Evolutionary conservation across 2,888 invertebrate species (phyloP), one percentile per base, ranked within the genome.

Genomic region (Prostheceraeus crozeri): DNA sequence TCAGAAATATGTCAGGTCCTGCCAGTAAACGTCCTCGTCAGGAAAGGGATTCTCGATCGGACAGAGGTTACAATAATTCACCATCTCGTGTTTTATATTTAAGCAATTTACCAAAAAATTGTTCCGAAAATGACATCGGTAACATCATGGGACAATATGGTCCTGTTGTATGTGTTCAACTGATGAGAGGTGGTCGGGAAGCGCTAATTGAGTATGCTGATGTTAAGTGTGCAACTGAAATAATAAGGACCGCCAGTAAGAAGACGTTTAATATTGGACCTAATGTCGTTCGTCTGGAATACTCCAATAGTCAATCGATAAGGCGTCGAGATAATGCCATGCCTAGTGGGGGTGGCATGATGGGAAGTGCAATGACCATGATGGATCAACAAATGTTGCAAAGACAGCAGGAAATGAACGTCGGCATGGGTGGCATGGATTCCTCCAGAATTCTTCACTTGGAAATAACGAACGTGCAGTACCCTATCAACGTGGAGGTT

Each of bases 401-500:
- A n/a, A n/a, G n/a, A n/a, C 19, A 48, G 14, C 33, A 10, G 10
- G 33, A 33, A 10, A 21, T 25, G 6, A 48, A 23, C 21, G 8
- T n/a, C 27, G 8, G 25, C 3, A 57, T 48, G 11, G 4, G 3
- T 11, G 21, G 16, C 3, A 35, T 23, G 19, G 14, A 23, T 21
- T 23, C 58, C 3, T 33, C 59, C 4, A 60, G 52, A 27, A 51
- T 61, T 3, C 51, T 61, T 4, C 60, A 61, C 21, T 60, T 61
- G 11, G 21, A 23, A 16, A 52, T 61, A n/a, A 62, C 33, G 14
- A 61, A 61, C 16, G 61, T 52, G 1, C 35, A 19, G 19, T 61
- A 61, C 52, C 61, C 61, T 11, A 62, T 61, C 10, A 61, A 60
- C 1, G 51, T 61, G 8, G 61, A 61, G 14, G 61, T 61, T 19